Evolutionary conservation across 1,140 invertebrate genomes (phyloP).

Genomic region (Ylistrum balloti): DNA sequence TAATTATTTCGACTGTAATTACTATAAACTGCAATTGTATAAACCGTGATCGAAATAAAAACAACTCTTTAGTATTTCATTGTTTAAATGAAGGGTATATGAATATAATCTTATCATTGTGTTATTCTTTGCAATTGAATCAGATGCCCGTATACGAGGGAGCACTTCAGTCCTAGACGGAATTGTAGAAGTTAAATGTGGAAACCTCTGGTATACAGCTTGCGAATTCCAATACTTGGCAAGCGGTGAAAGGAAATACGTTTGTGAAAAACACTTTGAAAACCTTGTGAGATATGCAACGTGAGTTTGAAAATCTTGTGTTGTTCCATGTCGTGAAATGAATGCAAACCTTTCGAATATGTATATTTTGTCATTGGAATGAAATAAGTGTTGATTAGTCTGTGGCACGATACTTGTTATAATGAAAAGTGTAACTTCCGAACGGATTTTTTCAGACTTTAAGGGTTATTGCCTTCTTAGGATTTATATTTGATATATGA

Average conservation of each 20-base stretch:
- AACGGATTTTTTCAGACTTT: too few relatives aligned
- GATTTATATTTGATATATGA: too few relatives aligned
- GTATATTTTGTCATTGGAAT: too few relatives aligned
- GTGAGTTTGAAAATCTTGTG: not conserved
- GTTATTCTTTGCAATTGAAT: not conserved
- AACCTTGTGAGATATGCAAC: not conserved
- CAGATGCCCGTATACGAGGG: not conserved
- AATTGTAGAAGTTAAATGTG: not conserved
- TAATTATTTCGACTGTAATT: too few relatives aligned
- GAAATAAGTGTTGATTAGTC: not conserved
- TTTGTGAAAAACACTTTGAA: not conserved
- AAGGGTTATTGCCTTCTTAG: too few relatives aligned
- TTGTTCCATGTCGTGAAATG: not conserved
- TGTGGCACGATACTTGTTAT: not conserved
- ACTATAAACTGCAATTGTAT: too few relatives aligned
- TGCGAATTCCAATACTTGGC: not conserved
- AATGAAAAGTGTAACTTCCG: not conserved
- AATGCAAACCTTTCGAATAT: too few relatives aligned
- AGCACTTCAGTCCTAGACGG: not conserved
- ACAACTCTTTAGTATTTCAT: too few relatives aligned
- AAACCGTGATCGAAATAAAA: too few relatives aligned
- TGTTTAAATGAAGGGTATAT: too few relatives aligned
- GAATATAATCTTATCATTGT: too few relatives aligned
- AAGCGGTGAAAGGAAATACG: not conserved
- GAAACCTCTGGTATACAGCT: not conserved